These are phyloP conservation scores for Pollenia griseotomentosa DNA, from an alignment of 2,888 invertebrate genomes.

Conservation along the genomic window DNA sequence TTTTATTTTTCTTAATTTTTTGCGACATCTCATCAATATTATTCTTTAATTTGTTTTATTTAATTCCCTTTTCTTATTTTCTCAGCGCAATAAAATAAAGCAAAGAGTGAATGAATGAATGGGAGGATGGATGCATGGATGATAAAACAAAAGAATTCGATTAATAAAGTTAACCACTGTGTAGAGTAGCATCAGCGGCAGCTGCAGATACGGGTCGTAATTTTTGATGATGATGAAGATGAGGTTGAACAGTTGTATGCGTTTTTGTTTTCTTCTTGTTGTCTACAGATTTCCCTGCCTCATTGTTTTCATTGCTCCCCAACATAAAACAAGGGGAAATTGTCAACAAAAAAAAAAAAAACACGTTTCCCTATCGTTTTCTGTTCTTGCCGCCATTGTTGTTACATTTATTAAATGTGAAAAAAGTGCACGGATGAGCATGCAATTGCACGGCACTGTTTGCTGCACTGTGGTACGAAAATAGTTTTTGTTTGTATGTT, in stretches of 20 bases:
- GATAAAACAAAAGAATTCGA: slow-evolving; percentile 56
- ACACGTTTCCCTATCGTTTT: background rate
- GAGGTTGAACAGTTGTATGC: slow-evolving; percentile 33
- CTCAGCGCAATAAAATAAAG: slow-evolving; percentile 14
- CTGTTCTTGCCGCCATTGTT: background rate
- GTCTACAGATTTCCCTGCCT: slow-evolving; percentile 18
- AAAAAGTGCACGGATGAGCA: slow-evolving; percentile 41
- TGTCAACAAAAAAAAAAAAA: background rate
- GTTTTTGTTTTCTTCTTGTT: slow-evolving; percentile 11
- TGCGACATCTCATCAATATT: slow-evolving; percentile 65
- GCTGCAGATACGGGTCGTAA: slow-evolving; percentile 51
- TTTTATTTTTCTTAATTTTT: slow-evolving; percentile 31
- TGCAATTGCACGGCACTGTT: slow-evolving; percentile 30
- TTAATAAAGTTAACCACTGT: slow-evolving; percentile 68
- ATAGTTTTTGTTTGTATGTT: background rate
- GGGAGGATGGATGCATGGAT: background rate
- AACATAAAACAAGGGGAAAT: background rate
- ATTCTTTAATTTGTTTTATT: slow-evolving; percentile 57
- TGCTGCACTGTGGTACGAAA: background rate
- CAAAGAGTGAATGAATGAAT: slow-evolving; percentile 6
- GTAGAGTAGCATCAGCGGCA: background rate
- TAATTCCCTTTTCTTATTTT: slow-evolving; percentile 35
- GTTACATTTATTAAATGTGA: slow-evolving; percentile 43
- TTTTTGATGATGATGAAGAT: slow-evolving; percentile 49
- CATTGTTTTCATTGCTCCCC: slow-evolving; percentile 6